Base-by-base conservation (phyloP, 2,113 vertebrate species). In the Canis aureus region DNA sequence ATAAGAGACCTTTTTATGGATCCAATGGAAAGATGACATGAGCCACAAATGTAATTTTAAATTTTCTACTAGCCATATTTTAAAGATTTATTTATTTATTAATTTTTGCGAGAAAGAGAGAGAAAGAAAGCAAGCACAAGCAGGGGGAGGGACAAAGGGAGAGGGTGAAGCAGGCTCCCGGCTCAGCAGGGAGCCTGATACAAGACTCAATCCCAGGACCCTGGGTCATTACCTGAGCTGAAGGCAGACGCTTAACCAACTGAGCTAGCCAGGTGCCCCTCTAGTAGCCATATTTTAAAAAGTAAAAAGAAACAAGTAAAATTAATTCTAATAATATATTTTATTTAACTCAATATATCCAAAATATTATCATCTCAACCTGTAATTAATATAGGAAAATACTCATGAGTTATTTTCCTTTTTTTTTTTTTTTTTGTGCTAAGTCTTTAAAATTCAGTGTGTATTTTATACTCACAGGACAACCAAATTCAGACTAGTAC, bases 361-460 rank as follows among this genome's bases (percentile, higher is more conserved):
- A 81, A 84, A 43, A 86, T 29, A 73, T 49, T 53, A 64, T n/a
- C 51, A 67, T 74, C 35, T 82, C 29, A 74, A 38, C 38, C 81
- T 35, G 27, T 74, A 87, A 55, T 27, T 57, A 66, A 64, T 59
- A 35, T 67, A 74, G 59, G 16, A 86, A 94, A 86, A 85, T 89
- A 89, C 83, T 79, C 49, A 25, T 11, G 51, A 55, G 5, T 11
- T 85, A 32, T 19, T 83, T 89, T 71, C 83, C n/a, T 11, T 89
- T 90, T 90, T 95, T 83, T 43, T 95, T 95, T 83, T 43, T n/a
- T 32, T 78, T 67, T 80, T 62, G 69, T 78, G 22, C 17, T 32
- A 67, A 73, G 29, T 76, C 35, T 95, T 76, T 92, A 91, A 95
- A 90, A 49, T 62, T 16, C n/a, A 83, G 27, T 66, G 32, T 62